Percentiles rank a stretch among this genome's conserved stretches.
Evolutionary conservation across 2,113 vertebrate genomes (phyloP).

Genomic region (Microcebus tavaratra): DNA sequence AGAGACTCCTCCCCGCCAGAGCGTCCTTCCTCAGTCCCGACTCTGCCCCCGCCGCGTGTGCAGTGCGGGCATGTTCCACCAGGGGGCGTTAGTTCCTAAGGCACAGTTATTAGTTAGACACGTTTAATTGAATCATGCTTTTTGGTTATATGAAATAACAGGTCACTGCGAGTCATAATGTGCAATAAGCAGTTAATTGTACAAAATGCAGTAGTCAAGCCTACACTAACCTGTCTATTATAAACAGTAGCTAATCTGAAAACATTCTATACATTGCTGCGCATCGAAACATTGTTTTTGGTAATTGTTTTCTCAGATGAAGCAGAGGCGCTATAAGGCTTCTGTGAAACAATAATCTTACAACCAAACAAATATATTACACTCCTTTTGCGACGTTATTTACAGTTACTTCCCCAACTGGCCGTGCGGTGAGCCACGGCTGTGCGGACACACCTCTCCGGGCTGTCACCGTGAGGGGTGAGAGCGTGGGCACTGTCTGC

Average conservation of each 20-base stretch:
- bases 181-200: slow-evolving; percentile 83
- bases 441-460: slow-evolving; percentile 70
- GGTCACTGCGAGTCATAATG: slow-evolving; percentile 81
- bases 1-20: slow-evolving; percentile 77
- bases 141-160: slow-evolving; percentile 81
- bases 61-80: slow-evolving; percentile 84
- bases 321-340: slow-evolving; percentile 84
- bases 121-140: slow-evolving; percentile 90
- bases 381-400: slow-evolving; percentile 79
- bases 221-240: slow-evolving; percentile 77
- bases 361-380: slow-evolving; percentile 85
- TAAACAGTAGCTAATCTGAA: slow-evolving; percentile 68
- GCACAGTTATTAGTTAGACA: slow-evolving; percentile 87
- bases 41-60: slow-evolving; percentile 59
- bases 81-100: slow-evolving; percentile 90
- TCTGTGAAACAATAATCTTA: slow-evolving; percentile 82
- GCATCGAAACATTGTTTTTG: slow-evolving; percentile 79
- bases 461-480: slow-evolving; percentile 67
- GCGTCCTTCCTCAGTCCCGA: slow-evolving; percentile 62
- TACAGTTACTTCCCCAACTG: slow-evolving; percentile 76
- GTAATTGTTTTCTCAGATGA: slow-evolving; percentile 81
- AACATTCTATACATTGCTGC: slow-evolving; percentile 70
- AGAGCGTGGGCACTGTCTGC: slow-evolving; percentile 53
- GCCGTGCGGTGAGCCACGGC: slow-evolving; percentile 70
- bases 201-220: slow-evolving; percentile 85